Percentiles rank a stretch among this genome's conserved stretches.
phyloP scores from a whole-genome alignment of 2,113 vertebrate genomes.

The Ptilonorhynchus violaceus region DNA sequence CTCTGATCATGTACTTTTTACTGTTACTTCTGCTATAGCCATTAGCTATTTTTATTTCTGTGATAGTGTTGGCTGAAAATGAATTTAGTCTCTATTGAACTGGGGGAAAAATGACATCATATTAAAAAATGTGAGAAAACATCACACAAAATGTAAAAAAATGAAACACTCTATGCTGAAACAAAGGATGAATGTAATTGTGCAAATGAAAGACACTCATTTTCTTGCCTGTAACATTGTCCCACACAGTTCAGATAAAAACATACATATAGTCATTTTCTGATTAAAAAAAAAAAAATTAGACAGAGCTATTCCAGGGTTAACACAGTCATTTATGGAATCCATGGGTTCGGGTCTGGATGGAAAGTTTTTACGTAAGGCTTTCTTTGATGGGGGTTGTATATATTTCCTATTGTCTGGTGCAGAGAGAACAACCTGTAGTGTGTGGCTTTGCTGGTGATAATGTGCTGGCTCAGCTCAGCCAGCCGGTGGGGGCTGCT shows the following conservation, averaged over 20 bases:
- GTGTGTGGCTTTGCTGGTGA: not conserved
- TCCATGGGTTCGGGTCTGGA: not conserved
- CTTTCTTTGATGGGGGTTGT: not conserved
- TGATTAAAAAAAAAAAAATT: not conserved
- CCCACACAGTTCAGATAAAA: not conserved
- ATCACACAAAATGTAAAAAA: not conserved
- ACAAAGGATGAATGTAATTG: not conserved
- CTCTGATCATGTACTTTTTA: not conserved
- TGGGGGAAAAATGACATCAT: not conserved
- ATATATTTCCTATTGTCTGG: not conserved
- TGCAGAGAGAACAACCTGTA: not conserved
- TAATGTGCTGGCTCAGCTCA: not conserved
- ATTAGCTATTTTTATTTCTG: conserved; percentile 15
- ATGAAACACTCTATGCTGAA: not conserved
- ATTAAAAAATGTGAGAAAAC: conserved; percentile 16
- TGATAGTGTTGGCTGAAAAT: not conserved
- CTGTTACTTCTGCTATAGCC: not conserved
- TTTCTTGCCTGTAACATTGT: not conserved
- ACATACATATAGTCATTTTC: not conserved
- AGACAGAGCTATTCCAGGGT: not conserved
- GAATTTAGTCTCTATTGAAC: not conserved
- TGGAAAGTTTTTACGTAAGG: not conserved
- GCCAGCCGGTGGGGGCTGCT: not conserved
- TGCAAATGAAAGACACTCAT: not conserved
- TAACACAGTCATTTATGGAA: not conserved